Evolutionary conservation across 64 coral and sea anemone genomes (phyloP), one percentile per base, ranked within the genome.

Genomic region (Pocillopora damicornis): DNA sequence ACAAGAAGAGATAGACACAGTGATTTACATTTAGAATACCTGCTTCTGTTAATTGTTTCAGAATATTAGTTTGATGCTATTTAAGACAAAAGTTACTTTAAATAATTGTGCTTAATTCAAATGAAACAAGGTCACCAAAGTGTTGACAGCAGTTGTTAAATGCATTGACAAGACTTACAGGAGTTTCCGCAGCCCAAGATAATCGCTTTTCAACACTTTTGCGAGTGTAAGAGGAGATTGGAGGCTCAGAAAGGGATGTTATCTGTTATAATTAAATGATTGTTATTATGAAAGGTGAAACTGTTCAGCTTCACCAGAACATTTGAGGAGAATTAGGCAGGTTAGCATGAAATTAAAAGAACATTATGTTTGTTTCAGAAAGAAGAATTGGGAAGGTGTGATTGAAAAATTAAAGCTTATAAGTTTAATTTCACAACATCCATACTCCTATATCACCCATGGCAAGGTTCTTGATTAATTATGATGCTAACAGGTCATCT

Each of bases 191-290:
- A 22, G 20, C 79, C 79, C 79, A 82, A 2, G 79, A 82, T 16
- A 82, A 61, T 15, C 11, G 79, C 60, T 82, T 82, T 82, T 63
- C 60, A 82, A 56, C 38, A 58, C 15, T 64, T 63, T 82, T 82
- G 38, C 16, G 76, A 22, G 67, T 11, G 25, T 11, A 11, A 71
- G 67, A 71, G 20, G 67, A 9, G 2, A 15, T 6, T n/a, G 60
- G 59, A 64, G 23, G n/a, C 59, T 64, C 79, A 82, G 60, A 82
- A 16, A 82, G 79, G 63, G 79, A 37, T 64, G 20, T 65, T 18
- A 82, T 66, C 79, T 82, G 79, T 82, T 35, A 82, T 37, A 35
- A 34, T 82, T 82, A 64, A 64, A 82, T 64, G 34, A 51, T 51
- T 18, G 22, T n/a, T 58, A 18, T 78, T 13, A 37, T 26, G 30